phyloP scores from a whole-genome alignment of 2,113 vertebrate genomes.

The Oryzias celebensis region DNA sequence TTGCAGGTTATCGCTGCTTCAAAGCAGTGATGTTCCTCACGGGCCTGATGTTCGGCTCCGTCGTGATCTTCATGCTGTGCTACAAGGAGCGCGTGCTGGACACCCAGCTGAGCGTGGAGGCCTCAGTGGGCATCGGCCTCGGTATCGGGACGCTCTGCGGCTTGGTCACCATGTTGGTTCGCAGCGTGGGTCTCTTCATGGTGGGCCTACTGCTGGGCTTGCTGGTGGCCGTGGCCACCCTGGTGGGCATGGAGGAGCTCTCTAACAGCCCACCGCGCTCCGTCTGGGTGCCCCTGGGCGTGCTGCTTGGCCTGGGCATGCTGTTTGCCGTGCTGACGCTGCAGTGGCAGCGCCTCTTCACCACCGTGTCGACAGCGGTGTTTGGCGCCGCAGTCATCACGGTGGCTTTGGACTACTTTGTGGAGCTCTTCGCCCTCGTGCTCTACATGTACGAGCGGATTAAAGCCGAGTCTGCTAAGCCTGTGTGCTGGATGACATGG shows the following conservation, averaged over 20 bases:
- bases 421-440: conserved; percentile 90
- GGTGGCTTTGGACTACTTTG: conserved; percentile 93
- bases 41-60: conserved; percentile 93
- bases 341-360: conserved; percentile 96
- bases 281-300: conserved; percentile 92
- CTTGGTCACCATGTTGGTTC: conserved; percentile 98
- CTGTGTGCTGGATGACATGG: conserved; percentile 97
- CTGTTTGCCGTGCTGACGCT: conserved; percentile 94
- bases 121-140: conserved; percentile 91
- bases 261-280: conserved; percentile 89
- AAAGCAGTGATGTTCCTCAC: conserved; percentile 98
- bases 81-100: conserved; percentile 97
- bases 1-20: conserved; percentile 95
- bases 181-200: conserved; percentile 97
- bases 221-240: conserved; percentile 85
- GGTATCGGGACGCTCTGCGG: conserved; percentile 95
- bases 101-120: conserved; percentile 94
- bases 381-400: conserved; percentile 93
- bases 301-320: conserved; percentile 93
- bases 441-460: conserved; percentile 90
- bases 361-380: conserved; percentile 89
- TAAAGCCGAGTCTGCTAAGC: conserved; percentile 80
- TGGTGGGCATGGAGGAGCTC: conserved; percentile 90
- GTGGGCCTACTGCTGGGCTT: conserved; percentile 94
- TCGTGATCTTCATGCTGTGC: conserved; percentile 98